Evolutionary conservation across 2,888 invertebrate genomes (phyloP), one percentile per base, ranked within the genome.

Genomic region (Apomyelois bistriatella): DNA sequence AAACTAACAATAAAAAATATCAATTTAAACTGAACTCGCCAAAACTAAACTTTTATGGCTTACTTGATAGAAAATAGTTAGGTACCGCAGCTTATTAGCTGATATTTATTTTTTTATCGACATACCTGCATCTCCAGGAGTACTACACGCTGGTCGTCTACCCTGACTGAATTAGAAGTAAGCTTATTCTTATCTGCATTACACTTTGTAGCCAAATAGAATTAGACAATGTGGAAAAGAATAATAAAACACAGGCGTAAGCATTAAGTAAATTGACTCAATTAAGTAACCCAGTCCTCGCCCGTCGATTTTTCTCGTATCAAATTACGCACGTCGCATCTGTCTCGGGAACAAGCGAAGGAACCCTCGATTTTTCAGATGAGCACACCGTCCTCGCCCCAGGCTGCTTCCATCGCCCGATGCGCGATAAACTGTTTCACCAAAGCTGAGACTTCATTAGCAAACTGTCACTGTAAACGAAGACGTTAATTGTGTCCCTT

Each of bases 321-420:
- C 42, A 28, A 50, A 43, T 43, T 52, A 43, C 22, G 36, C 52
- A 28, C 43, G 36, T 43, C 28, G 36, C 52, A 53, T 53, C 43
- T 52, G 37, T 32, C 47, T 50, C 49, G 35, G 38, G 35, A 41
- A 40, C 54, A 30, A 22, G 22, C 22, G 22, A 22, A 22, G 22
- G 2, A 22, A 22, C 22, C 22, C 51, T 53, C 48, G 30, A 49
- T 54, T 54, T 52, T 54, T 49, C 49, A 54, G 51, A 52, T 52
- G 56, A 53, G 30, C 43, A 48, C 43, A 53, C 53, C 46, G 15
- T 46, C 52, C 52, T 53, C 43, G 51, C 53, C 37, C 28, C 22
- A 30, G 54, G 37, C 52, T 9, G 30, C 15, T 47, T 12, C 41
- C 10, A 15, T 12, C 2, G 9, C 13, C 36, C 7, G 22, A 36